A percentile compares a stretch with the other conserved stretches of the same genome.
Conservation (phyloP, 1,140 invertebrate species). For the Hyles euphorbiae region DNA sequence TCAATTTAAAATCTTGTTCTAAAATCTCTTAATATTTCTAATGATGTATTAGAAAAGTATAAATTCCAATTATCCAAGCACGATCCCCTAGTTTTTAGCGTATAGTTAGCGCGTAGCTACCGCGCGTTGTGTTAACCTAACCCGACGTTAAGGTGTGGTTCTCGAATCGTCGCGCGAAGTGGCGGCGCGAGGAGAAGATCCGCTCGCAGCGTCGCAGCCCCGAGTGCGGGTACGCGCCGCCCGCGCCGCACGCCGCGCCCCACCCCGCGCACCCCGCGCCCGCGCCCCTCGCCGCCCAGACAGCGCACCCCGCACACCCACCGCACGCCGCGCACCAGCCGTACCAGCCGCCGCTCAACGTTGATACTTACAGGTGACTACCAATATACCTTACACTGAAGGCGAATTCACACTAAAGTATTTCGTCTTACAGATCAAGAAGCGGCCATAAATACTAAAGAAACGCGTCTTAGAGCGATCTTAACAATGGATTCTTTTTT, state of each 20-base stretch:
- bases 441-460: too few relatives aligned
- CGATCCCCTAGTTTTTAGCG: neutral
- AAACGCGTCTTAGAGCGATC: too few relatives aligned
- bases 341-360: constrained; percentile 57
- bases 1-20: too few relatives aligned
- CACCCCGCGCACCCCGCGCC: constrained; percentile 74
- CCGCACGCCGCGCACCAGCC: constrained; percentile 68
- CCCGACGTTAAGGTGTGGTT: constrained; percentile 93
- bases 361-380: constrained; percentile 57
- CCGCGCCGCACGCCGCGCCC: constrained; percentile 52
- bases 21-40: too few relatives aligned
- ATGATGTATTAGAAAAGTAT: too few relatives aligned
- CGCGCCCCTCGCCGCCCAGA: constrained; percentile 11
- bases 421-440: too few relatives aligned
- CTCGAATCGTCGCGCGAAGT: constrained; percentile 98
- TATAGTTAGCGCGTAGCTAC: constrained; percentile 28
- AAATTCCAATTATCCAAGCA: too few relatives aligned
- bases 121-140: constrained; percentile 56
- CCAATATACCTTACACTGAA: neutral
- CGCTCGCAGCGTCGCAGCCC: constrained; percentile 88
- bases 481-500: too few relatives aligned
- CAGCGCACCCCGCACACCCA: constrained; percentile 53
- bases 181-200: constrained; percentile 98
- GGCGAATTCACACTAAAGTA: too few relatives aligned
- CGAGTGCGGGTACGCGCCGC: constrained; percentile 73